Evolutionary conservation across 2,797 vertebrate genomes (phyloP), one percentile per base, ranked within the genome.

Genomic region (Mastacembelus armatus): DNA sequence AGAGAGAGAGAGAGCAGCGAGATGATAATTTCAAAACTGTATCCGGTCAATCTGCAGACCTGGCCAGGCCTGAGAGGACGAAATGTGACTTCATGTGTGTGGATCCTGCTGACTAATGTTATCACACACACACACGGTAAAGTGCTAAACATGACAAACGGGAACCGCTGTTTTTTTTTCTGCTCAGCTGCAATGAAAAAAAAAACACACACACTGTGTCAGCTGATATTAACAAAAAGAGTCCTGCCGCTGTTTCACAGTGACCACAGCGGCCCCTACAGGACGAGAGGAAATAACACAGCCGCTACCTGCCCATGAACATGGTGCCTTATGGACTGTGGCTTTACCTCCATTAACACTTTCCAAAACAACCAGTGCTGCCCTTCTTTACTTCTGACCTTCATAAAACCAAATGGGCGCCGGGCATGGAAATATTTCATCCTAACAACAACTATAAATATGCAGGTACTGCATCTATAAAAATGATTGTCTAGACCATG

Each of bases 251-350:
- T 3, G 4, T 9, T 0, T 18, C 7, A n/a, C 22, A 1, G 51
- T 1, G 11, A 9, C 6, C 45, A 49, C 79, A 82, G 81, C 80
- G 77, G 70, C 80, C 48, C 4, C 88, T 59, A 15, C 19, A 48
- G 80, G 75, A 30, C 29, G 8, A 47, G 4, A 21, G 1, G 5
- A 11, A 15, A 1, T n/a, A 7, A 44, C 38, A 22, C 0, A 0
- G 9, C 40, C 3, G 7, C 43, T 3, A 5, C 4, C 19, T 4
- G 35, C 16, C n/a, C 47, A n/a, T n/a, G n/a, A n/a, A n/a, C n/a
- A n/a, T n/a, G n/a, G n/a, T n/a, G n/a, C n/a, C n/a, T n/a, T n/a
- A n/a, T n/a, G n/a, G n/a, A n/a, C n/a, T n/a, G n/a, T n/a, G n/a
- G n/a, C n/a, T n/a, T n/a, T n/a, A n/a, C n/a, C n/a, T n/a, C n/a